Conservation (phyloP, 1,140 invertebrate species). For the Drosophila quadrilineata region DNA sequence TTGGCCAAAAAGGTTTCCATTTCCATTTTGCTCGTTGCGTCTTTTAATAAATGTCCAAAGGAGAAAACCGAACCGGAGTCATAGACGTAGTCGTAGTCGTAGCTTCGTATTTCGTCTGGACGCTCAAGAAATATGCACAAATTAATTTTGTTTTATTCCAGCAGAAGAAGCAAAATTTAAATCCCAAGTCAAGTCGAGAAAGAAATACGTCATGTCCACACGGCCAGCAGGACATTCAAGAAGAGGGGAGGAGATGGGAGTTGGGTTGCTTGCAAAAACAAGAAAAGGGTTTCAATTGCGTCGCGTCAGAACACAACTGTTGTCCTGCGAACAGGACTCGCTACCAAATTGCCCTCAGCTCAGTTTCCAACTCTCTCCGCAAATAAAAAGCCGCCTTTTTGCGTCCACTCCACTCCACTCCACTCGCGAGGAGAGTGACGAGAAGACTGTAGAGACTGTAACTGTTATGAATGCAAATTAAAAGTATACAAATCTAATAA, state of each 20-base stretch:
- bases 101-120: conserved; percentile 72
- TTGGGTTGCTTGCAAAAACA: conserved; percentile 39
- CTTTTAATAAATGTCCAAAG: conserved; percentile 74
- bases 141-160: conserved; percentile 77
- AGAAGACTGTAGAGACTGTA: neutral
- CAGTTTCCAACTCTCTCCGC: conserved; percentile 36
- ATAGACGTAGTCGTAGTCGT: conserved; percentile 25
- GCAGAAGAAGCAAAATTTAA: conserved; percentile 77
- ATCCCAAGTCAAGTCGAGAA: conserved; percentile 40
- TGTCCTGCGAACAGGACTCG: conserved; percentile 43
- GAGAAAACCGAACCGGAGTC: too few relatives aligned
- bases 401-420: neutral
- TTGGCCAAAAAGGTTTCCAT: conserved; percentile 74
- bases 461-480: conserved; percentile 81
- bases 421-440: neutral
- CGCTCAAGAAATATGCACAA: conserved; percentile 77
- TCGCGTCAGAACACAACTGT: conserved; percentile 34
- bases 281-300: conserved; percentile 67
- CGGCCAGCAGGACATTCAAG: neutral
- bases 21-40: conserved; percentile 53
- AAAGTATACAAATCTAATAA: conserved; percentile 81
- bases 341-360: conserved; percentile 20
- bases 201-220: conserved; percentile 70
- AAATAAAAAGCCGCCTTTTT: neutral
- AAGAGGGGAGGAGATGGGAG: neutral